Base-by-base conservation (phyloP, 2,113 vertebrate genomes). In the Antechinus stuartii region DNA sequence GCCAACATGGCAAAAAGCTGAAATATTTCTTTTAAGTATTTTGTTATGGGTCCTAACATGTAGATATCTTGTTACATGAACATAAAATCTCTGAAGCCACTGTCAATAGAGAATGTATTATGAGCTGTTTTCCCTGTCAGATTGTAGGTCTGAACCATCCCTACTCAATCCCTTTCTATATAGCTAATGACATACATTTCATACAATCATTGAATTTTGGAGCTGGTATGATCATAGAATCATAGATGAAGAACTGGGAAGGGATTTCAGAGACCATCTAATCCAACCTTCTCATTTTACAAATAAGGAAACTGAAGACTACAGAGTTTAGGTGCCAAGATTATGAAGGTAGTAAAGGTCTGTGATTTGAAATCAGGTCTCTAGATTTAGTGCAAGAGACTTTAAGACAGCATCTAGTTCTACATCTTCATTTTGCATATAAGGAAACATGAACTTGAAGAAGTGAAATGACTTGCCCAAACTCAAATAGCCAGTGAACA, bases 1-100 rank as follows among this genome's bases (percentile, higher is more conserved):
- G 35, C 92, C 8, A 5, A 9, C 47, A 42, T 95, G 16, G 92
- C 23, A 90, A 94, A 95, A 91, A 55, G 42, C 50, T 42, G 6
- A 96, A 93, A 91, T 91, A 91, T 53, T 89, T 93, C 30, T 93
- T 94, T 91, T 27, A 50, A 90, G 16, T 91, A 52, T 91, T 95
- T 96, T 96, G 50, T 93, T 16, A 89, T 92, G 54, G 35, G 47
- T 90, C 90, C 47, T 54, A 55, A 35, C 35, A 35, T 54, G 92
- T 52, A 54, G 47, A 11, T 92, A 76, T 95, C 93, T 92, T 92
- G 35, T 91, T 76, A 84, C 42, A 95, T 35, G 42, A 16, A 94
- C 89, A 90, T 93, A 54, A 93, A 54, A 92, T 93, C 91, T 84
- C 89, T 94, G 54, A 91, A 53, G 7, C 10, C 54, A 50, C 30